phyloP scores from a whole-genome alignment of 92 coral and sea anemone species.

The Porites rus region DNA sequence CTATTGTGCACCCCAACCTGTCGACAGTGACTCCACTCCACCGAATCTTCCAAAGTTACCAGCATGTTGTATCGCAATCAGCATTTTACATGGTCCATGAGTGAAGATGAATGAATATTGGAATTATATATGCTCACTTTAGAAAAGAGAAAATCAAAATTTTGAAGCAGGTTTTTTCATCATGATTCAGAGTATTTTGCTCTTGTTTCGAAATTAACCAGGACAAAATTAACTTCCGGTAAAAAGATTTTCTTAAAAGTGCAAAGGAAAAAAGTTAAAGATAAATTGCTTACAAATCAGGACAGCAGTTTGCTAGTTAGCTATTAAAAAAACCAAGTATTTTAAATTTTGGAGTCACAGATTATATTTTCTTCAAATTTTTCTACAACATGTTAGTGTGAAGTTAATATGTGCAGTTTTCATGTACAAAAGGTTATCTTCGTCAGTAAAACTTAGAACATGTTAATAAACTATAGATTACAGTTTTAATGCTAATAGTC shows the following conservation, averaged over 20 bases:
- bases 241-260: not conserved
- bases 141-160: not conserved
- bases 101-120: conserved; percentile 17
- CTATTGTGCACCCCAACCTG: conserved; percentile 19
- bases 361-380: no score
- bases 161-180: not conserved
- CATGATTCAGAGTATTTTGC: not conserved
- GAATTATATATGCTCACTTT: not conserved
- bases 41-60: not conserved
- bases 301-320: no score
- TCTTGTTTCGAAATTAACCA: no score
- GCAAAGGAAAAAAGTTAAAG: not conserved
- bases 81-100: not conserved
- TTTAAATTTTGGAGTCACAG: no score
- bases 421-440: no score
- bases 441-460: no score
- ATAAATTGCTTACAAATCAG: not conserved
- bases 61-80: not conserved
- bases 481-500: no score
- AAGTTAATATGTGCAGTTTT: no score
- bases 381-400: no score
- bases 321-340: no score
- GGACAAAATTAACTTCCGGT: conserved; percentile 44
- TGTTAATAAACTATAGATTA: no score
- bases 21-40: not conserved